A percentile compares a stretch with the other conserved stretches of the same genome.
Conservation (phyloP, 2,797 vertebrate genomes). For the Anableps anableps region DNA sequence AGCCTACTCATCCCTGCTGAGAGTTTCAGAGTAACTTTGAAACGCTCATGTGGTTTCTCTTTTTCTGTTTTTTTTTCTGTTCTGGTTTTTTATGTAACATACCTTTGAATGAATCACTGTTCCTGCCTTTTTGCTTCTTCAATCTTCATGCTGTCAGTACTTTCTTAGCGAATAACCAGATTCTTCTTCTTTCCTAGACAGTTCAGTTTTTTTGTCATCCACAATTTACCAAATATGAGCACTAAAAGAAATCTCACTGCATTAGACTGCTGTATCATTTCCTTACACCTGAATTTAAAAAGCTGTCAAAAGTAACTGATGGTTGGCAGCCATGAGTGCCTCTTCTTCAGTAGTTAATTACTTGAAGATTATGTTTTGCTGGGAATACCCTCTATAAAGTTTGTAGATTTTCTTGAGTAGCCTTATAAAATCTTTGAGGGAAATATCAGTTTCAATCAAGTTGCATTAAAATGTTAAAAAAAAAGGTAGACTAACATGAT, state of each 20-base stretch:
- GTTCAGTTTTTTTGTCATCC: conserved; percentile 74
- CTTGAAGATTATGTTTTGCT: not conserved
- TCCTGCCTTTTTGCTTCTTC: conserved; percentile 24
- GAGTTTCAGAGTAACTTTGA: conserved; percentile 33
- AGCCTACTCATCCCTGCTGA: conserved; percentile 53
- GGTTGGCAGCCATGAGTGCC: not conserved
- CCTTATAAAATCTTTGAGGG: not conserved
- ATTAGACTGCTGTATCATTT: conserved; percentile 59
- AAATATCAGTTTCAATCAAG: not conserved
- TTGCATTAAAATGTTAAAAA: not conserved
- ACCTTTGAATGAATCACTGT: conserved; percentile 40
- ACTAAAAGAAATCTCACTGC: conserved; percentile 55
- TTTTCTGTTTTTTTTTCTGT: conserved; percentile 1
- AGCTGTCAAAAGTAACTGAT: conserved; percentile 59
- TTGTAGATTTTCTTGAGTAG: not conserved
- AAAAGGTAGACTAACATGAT: no score
- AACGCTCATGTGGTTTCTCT: conserved; percentile 16
- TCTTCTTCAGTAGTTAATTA: not conserved
- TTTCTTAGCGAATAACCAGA: conserved; percentile 68
- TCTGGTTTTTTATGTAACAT: conserved; percentile 35
- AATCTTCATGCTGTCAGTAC: conserved; percentile 68
- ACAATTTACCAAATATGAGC: conserved; percentile 73
- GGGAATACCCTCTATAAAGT: not conserved
- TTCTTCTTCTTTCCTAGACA: not conserved
- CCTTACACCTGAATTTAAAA: conserved; percentile 62